phyloP scores from a whole-genome alignment of 2,797 vertebrate species.

The Clarias platycephalus region DNA sequence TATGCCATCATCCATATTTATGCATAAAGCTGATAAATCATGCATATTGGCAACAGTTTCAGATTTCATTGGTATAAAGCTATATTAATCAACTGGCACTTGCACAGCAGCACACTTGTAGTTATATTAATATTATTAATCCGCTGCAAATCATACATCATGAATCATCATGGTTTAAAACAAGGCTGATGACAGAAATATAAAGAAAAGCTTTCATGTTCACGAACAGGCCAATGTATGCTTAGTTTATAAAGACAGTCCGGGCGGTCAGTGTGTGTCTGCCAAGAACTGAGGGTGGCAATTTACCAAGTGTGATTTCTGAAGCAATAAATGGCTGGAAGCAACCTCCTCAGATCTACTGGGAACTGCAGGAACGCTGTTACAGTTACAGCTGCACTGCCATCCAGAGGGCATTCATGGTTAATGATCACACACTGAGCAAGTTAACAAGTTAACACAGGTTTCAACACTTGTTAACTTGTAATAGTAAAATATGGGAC shows the following conservation, averaged over 20 bases:
- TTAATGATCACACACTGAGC: not conserved
- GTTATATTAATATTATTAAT: not conserved
- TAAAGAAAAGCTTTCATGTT: not conserved
- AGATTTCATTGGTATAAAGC: not conserved
- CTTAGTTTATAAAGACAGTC: not conserved
- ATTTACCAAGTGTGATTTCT: constrained; percentile 13
- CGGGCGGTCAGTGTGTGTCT: not conserved
- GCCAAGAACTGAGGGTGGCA: not conserved
- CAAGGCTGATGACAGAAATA: not conserved
- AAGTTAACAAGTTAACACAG: not conserved
- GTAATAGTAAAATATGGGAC: too few species aligned
- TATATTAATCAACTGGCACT: not conserved
- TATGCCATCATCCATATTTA: constrained; percentile 13
- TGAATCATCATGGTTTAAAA: not conserved
- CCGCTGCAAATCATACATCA: not conserved
- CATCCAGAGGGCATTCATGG: constrained; percentile 31
- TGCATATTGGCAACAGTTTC: constrained; percentile 3
- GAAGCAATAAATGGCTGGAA: constrained; percentile 21
- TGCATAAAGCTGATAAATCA: not conserved
- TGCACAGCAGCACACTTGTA: too few species aligned
- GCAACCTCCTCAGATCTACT: constrained; percentile 21
- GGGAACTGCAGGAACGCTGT: not conserved
- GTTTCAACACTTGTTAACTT: too few species aligned
- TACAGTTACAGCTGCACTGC: constrained; percentile 44
- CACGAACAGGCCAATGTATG: not conserved